These are phyloP conservation scores for Gallinago undulata DNA, from an alignment of 2,113 vertebrate species.

Conservation along the genomic window DNA sequence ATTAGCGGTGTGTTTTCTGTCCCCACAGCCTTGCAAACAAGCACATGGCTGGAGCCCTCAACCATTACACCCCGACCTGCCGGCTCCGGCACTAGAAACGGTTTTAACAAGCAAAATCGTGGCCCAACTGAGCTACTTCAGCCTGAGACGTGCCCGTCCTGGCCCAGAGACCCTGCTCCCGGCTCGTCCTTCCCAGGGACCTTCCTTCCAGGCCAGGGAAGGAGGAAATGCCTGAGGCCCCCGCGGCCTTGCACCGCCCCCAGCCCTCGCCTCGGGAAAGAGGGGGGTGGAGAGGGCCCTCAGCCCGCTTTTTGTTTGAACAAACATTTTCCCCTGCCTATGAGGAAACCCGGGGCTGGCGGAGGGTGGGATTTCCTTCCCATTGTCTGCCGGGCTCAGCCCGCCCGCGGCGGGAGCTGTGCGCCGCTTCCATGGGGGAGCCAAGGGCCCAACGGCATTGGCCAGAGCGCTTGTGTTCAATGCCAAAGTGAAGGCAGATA, in stretches of 20 bases:
- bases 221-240: neutral
- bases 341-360: neutral
- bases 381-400: constrained; percentile 36
- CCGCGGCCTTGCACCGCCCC: neutral
- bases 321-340: neutral
- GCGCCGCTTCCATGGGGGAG: neutral
- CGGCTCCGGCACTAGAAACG: neutral
- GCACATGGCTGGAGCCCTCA: neutral
- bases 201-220: neutral
- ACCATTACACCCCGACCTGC: neutral
- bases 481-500: rapidly evolving
- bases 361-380: constrained; percentile 52
- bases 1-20: neutral
- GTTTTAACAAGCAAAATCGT: neutral
- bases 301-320: neutral
- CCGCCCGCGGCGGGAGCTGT: neutral
- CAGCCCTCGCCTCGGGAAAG: neutral
- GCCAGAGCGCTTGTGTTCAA: rapidly evolving
- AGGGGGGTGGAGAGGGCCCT: neutral
- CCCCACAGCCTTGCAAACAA: neutral
- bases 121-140: neutral
- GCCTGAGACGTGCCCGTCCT: neutral
- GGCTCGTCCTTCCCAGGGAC: neutral
- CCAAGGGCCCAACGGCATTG: neutral
- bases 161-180: neutral